Conservation (phyloP, 2,113 vertebrate species). For the Bucco capensis region DNA sequence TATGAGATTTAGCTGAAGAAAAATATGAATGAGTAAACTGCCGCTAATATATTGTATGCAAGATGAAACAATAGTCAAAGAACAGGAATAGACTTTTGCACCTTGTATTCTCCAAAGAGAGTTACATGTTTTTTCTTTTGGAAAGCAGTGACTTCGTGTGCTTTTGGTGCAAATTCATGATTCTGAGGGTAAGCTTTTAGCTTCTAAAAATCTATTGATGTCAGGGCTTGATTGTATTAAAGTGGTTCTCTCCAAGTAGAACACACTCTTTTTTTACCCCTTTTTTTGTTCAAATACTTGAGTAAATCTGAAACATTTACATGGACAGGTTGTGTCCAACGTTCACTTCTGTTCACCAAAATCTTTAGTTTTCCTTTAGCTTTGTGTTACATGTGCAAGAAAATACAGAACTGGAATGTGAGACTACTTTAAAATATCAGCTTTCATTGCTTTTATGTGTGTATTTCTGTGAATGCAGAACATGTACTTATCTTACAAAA, state of each 20-base stretch:
- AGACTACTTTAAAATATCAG: background rate
- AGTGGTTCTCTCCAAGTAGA: background rate
- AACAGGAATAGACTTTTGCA: background rate
- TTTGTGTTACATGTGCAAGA: background rate
- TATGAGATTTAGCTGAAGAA: background rate
- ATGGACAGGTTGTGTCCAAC: background rate
- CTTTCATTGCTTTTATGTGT: background rate
- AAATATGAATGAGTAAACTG: background rate
- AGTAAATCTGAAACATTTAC: background rate
- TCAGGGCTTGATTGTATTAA: background rate
- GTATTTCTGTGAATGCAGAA: background rate
- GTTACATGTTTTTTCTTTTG: background rate
- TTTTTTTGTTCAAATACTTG: background rate
- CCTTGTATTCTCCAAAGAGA: background rate
- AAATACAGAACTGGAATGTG: background rate
- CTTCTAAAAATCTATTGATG: background rate
- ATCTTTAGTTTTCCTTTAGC: background rate
- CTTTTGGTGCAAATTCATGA: background rate
- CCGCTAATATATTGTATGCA: background rate
- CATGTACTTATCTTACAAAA: background rate
- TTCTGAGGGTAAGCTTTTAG: background rate
- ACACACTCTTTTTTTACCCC: background rate
- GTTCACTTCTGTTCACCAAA: background rate
- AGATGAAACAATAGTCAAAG: background rate
- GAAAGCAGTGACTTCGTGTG: background rate